Base-by-base conservation (phyloP, 1,140 invertebrate species). In the Amyelois transitella region DNA sequence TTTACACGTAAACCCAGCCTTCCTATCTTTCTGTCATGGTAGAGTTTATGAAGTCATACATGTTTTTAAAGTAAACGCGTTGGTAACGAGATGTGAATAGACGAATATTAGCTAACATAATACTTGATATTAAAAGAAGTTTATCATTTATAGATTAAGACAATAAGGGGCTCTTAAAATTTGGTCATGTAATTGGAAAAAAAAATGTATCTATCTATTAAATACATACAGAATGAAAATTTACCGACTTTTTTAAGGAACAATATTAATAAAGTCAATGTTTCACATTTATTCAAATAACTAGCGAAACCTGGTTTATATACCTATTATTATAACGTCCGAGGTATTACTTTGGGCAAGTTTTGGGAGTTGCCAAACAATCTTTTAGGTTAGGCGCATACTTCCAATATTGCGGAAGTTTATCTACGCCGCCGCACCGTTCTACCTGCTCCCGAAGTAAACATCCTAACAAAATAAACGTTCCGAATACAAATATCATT, bases 1-100 rank as follows among this genome's bases (percentile, higher is more conserved):
- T 85, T 84, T 81, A 76, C 73, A 75, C 79, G 75, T 77, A 79
- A 79, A 78, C 69, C 62, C 69, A 62, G 53, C 66, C 61, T 69
- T 66, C 61, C 57, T 65, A 56, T 66, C 61, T 61, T 71, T 71
- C 67, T 77, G 72, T 70, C 66, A 72, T 70, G 68, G 63, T 66
- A 58, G 58, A 69, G 52, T 69, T 79, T 63, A 72, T 73, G 64
- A 73, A 75, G 64, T 64, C 66, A 60, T 67, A 58, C 48, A 10
- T 45, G 18, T 2, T 4, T 43, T 8, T 17, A 17, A 43, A 1
- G 18, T 43, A 4, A 28, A 28, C 7, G 7, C 25, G 7, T 10
- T 28, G 12, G 25, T 28, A 10, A 28, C 25, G 25, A 28, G 25
- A 3, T 10, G 25, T 28, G 7, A 28, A 28, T 10, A 28, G 12